A percentile compares a stretch with the other conserved stretches of the same genome.
Conservation (phyloP, 2,888 invertebrate species). For the Caenorhabditis macrosperma region DNA sequence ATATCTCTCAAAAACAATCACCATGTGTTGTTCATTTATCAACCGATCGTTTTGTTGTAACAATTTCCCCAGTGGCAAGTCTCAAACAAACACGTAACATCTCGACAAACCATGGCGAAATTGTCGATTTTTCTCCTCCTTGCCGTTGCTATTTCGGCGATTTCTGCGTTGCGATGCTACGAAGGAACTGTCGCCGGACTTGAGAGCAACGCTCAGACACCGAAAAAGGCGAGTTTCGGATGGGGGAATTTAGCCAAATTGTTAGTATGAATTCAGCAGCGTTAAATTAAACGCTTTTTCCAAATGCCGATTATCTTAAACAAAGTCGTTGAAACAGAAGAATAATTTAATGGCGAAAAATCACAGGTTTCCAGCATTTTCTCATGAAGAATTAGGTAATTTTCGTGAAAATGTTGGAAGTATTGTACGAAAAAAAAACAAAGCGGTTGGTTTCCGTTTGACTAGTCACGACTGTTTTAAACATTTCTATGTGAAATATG, state of each 20-base stretch:
- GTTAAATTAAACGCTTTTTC: no score
- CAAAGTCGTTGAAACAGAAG: no score
- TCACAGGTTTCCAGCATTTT: no score
- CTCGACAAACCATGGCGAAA: constrained; percentile 37
- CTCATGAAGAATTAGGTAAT: no score
- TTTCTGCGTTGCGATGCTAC: constrained; percentile 55
- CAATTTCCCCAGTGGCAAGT: constrained; percentile 28
- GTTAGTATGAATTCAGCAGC: no score
- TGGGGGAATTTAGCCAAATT: background rate
- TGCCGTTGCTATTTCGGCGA: background rate
- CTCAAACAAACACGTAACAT: background rate
- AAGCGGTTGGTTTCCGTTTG: no score
- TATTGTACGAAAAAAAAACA: no score
- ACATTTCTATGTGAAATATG: background rate
- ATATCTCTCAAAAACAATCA: constrained; percentile 33
- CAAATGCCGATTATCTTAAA: no score
- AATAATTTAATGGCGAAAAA: no score
- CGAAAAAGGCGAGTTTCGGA: constrained; percentile 45
- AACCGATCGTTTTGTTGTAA: constrained; percentile 31
- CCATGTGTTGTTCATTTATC: constrained; percentile 29
- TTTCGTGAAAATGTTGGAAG: no score
- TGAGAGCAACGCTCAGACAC: constrained; percentile 58
- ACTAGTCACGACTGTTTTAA: no score
- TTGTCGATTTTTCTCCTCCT: constrained; percentile 14
- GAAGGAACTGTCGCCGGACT: constrained; percentile 62